These are phyloP conservation scores for Aphis craccivora DNA, from an alignment of 1,140 invertebrate genomes.

Conservation along the genomic window DNA sequence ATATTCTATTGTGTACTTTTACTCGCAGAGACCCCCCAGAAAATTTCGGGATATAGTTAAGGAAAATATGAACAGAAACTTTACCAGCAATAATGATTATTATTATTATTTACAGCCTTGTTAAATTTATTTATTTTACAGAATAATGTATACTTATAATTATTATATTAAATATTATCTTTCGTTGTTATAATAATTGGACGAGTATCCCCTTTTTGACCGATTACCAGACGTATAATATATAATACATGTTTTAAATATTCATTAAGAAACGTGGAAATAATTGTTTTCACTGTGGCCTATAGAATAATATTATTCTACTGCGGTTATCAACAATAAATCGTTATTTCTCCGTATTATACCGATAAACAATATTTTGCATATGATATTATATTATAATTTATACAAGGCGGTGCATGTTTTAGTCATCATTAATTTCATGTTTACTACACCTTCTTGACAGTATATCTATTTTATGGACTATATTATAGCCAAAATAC, in stretches of 20 bases:
- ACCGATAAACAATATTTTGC: not conserved
- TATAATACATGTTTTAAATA: not conserved
- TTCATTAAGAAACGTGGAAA: not conserved
- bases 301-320: not conserved
- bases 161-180: constrained; percentile 1
- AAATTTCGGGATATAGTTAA: not conserved
- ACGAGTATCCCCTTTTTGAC: not conserved
- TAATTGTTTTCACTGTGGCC: not conserved
- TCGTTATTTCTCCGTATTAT: not conserved
- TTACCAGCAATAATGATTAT: not conserved
- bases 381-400: not conserved
- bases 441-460: not conserved
- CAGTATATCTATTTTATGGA: not conserved
- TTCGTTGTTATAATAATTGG: not conserved
- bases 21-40: not conserved
- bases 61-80: not conserved
- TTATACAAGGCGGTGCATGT: not conserved
- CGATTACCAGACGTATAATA: not conserved
- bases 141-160: not conserved
- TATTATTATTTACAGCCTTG: not conserved
- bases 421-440: constrained; percentile 2
- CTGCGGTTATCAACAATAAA: not conserved
- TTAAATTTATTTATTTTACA: not conserved
- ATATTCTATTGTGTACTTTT: not conserved
- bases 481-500: not conserved